These are phyloP conservation scores for Cephus nigrinus DNA, from an alignment of 2,888 invertebrate species.

Conservation along the genomic window DNA sequence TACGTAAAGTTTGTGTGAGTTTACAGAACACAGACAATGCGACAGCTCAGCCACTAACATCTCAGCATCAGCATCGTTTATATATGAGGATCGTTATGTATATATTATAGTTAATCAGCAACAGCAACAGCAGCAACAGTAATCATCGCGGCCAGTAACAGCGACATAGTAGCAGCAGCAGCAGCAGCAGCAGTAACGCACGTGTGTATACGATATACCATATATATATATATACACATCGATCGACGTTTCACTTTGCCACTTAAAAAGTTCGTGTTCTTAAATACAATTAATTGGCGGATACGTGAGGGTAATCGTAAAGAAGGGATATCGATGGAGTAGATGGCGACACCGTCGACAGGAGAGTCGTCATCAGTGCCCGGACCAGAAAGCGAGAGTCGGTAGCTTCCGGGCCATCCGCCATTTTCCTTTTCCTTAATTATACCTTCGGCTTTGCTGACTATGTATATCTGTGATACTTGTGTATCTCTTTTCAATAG, in stretches of 20 bases:
- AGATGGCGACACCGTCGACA: not conserved
- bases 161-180: slow-evolving; percentile 32
- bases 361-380: not conserved
- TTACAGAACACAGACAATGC: slow-evolving; percentile 35
- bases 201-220: not conserved
- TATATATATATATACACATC: not conserved
- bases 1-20: not conserved
- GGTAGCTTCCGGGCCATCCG: not conserved
- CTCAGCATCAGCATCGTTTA: slow-evolving; percentile 34
- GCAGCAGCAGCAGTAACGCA: slow-evolving; percentile 30
- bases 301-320: not conserved
- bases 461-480: not conserved
- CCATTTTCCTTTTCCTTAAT: not conserved
- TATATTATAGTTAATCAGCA: not conserved
- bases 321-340: not conserved
- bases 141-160: not conserved
- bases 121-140: not conserved
- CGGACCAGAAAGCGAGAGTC: not conserved
- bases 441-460: not conserved
- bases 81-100: not conserved
- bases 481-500: not conserved
- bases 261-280: not conserved
- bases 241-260: not conserved
- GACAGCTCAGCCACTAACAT: slow-evolving; percentile 50
- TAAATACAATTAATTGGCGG: not conserved